Percentiles rank a stretch among this genome's conserved stretches.
These are phyloP conservation scores for Chromoteleia sp. DNA, from an alignment of 2,888 invertebrate genomes.

Conservation along the genomic window DNA sequence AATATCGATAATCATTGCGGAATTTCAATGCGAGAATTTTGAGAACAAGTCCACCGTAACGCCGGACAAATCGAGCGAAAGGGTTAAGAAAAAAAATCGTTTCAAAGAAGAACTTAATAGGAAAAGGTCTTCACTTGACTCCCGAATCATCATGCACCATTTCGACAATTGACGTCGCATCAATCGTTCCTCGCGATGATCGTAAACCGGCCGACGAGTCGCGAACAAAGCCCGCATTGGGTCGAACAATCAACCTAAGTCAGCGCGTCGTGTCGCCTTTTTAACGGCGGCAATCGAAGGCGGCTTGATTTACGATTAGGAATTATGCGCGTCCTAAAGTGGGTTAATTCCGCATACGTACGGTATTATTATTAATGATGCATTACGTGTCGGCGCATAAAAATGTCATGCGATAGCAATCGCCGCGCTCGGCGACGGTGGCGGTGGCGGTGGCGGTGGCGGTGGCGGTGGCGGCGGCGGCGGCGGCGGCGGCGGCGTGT, in stretches of 20 bases:
- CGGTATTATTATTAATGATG: conserved; percentile 57
- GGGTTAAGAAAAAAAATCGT: too few species aligned
- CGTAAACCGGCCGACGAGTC: neutral
- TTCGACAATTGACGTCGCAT: too few species aligned
- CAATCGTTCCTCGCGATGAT: neutral
- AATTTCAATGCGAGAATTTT: too few species aligned
- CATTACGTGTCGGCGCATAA: conserved; percentile 63
- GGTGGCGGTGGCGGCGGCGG: conserved; percentile 47
- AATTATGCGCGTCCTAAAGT: conserved; percentile 52
- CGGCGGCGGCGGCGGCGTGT: conserved; percentile 48
- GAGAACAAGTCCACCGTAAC: too few species aligned
- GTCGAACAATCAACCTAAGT: neutral
- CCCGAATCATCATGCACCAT: too few species aligned
- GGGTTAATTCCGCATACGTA: conserved; percentile 66
- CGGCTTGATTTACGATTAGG: conserved; percentile 47
- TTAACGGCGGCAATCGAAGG: conserved; percentile 18
- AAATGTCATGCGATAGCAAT: conserved; percentile 68
- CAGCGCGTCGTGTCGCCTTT: neutral
- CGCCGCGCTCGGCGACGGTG: conserved; percentile 52
- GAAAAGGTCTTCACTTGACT: too few species aligned
- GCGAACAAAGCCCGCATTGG: neutral
- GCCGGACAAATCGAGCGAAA: too few species aligned
- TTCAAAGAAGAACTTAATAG: too few species aligned
- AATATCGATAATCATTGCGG: too few species aligned
- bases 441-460: conserved; percentile 45